phyloP scores from a whole-genome alignment of 2,113 vertebrate species.

The Nycticorax nycticorax region DNA sequence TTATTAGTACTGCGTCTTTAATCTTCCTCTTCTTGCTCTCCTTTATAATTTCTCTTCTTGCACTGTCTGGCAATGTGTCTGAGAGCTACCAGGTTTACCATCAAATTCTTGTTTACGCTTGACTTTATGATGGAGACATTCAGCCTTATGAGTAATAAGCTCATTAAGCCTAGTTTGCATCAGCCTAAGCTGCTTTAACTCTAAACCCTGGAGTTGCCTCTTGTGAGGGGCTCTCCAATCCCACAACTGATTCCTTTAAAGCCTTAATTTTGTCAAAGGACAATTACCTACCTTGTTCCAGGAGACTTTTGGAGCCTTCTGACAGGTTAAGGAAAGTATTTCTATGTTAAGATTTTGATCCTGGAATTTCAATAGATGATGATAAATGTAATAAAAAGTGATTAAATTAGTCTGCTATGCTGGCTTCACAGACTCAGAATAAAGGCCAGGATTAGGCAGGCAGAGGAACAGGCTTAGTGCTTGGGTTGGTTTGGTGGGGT shows the following conservation, averaged over 20 bases:
- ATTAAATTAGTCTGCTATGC: background rate
- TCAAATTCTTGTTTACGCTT: constrained; percentile 16
- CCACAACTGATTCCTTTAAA: background rate
- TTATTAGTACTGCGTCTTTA: background rate
- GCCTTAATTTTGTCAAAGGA: background rate
- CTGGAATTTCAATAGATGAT: background rate
- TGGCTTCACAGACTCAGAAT: background rate
- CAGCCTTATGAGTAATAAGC: constrained; percentile 19
- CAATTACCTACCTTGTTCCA: background rate
- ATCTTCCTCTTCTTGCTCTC: background rate
- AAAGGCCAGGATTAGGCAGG: background rate
- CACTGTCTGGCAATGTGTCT: background rate
- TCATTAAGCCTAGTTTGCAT: constrained; percentile 1
- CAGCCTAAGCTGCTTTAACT: constrained; percentile 23
- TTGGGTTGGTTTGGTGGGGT: background rate
- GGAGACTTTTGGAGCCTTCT: background rate
- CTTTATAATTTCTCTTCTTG: background rate
- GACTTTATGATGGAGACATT: constrained; percentile 22
- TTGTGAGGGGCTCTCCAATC: background rate
- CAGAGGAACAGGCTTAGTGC: background rate
- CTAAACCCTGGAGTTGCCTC: background rate
- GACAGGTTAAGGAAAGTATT: background rate
- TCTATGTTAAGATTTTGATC: background rate
- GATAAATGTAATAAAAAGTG: background rate
- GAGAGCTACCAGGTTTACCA: background rate